A percentile compares a stretch with the other conserved stretches of the same genome.
Conservation (phyloP, 2,113 vertebrate species). For the Thamnophis sirtalis region DNA sequence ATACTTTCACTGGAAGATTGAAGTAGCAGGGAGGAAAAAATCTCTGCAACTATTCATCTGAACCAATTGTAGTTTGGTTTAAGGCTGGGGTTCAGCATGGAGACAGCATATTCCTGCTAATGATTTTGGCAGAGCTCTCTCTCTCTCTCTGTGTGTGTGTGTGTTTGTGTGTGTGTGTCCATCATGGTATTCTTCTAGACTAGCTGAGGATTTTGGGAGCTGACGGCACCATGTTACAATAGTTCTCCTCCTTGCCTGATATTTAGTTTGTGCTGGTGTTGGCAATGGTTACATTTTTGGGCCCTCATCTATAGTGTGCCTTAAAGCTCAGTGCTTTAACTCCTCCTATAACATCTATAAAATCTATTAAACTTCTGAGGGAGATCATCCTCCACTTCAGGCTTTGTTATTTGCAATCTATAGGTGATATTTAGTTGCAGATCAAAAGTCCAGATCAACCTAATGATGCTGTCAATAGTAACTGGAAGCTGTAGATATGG, state of each 20-base stretch:
- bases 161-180: no score
- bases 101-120: not conserved
- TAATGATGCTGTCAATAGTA: not conserved
- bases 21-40: not conserved
- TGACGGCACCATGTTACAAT: not conserved
- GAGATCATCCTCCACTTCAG: not conserved
- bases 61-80: not conserved
- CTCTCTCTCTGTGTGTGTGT: no score
- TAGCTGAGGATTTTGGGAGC: not conserved
- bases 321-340: not conserved
- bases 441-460: not conserved
- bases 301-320: not conserved
- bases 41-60: not conserved
- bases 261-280: not conserved
- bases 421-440: not conserved
- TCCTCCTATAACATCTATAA: not conserved
- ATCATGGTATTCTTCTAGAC: not conserved
- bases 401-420: not conserved
- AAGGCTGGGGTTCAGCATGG: not conserved
- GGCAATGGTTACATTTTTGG: not conserved
- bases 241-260: not conserved
- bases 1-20: not conserved
- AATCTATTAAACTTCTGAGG: not conserved
- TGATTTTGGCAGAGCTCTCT: not conserved
- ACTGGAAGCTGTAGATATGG: not conserved